A percentile compares a stretch with the other conserved stretches of the same genome.
phyloP scores from a whole-genome alignment of 2,888 invertebrate species.

The Dryobota labecula region DNA sequence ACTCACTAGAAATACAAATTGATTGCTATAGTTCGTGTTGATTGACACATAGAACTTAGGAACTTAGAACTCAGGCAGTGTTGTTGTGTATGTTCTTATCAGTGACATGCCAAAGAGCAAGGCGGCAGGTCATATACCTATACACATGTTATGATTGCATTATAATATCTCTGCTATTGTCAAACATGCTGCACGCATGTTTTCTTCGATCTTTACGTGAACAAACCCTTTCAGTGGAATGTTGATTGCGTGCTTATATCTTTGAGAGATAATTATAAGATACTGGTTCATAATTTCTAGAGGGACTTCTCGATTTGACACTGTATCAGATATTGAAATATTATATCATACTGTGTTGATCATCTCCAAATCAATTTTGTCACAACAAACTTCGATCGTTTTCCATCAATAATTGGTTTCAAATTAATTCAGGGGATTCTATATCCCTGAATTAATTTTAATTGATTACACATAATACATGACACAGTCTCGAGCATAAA shows the following conservation, averaged over 20 bases:
- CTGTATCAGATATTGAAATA: not conserved
- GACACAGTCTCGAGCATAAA: not conserved
- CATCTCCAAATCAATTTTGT: not conserved
- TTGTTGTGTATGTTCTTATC: conserved; percentile 44
- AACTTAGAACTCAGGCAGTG: not conserved
- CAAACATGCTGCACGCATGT: conserved; percentile 30
- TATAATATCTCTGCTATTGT: conserved; percentile 23
- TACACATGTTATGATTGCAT: conserved; percentile 31
- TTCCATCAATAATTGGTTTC: too few species aligned
- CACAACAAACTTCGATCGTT: not conserved
- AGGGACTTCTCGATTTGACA: not conserved
- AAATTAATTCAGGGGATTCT: too few species aligned
- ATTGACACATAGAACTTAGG: not conserved
- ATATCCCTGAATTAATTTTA: too few species aligned
- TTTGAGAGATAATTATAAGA: too few species aligned
- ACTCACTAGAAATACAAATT: not conserved
- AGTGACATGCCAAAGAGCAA: conserved; percentile 18
- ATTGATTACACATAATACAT: too few species aligned
- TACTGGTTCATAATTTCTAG: too few species aligned
- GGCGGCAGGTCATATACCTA: conserved; percentile 29
- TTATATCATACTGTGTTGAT: not conserved
- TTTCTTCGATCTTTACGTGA: conserved; percentile 2
- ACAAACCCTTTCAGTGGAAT: conserved; percentile 12
- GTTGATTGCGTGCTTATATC: not conserved
- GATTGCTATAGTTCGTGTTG: not conserved